A percentile compares a stretch with the other conserved stretches of the same genome.
phyloP scores from a whole-genome alignment of 2,888 invertebrate genomes.

The Platerodrilus igneus region DNA sequence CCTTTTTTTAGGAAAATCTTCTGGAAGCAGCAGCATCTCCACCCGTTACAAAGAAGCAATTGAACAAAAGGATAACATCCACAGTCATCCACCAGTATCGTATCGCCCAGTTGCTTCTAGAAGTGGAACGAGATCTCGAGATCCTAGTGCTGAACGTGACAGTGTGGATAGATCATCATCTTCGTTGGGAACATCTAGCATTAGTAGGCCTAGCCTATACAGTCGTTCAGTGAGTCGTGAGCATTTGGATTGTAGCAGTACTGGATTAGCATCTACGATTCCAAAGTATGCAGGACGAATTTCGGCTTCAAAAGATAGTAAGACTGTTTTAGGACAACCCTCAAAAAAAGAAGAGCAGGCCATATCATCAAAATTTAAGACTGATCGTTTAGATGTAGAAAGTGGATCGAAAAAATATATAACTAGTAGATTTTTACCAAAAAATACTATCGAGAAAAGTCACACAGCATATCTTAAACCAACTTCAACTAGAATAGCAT shows the following conservation, averaged over 20 bases:
- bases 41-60: conserved; percentile 30
- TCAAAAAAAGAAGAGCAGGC: conserved; percentile 34
- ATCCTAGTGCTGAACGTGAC: conserved; percentile 53
- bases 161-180: conserved; percentile 44
- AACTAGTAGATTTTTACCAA: conserved; percentile 46
- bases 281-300: conserved; percentile 38
- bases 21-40: conserved; percentile 26
- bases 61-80: conserved; percentile 32
- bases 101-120: conserved; percentile 47
- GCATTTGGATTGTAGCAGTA: conserved; percentile 36
- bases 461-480: conserved; percentile 44
- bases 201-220: conserved; percentile 52
- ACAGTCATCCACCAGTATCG: conserved; percentile 47
- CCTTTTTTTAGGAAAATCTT: conserved; percentile 22
- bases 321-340: conserved; percentile 29
- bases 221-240: conserved; percentile 45
- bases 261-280: conserved; percentile 34
- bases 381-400: conserved; percentile 39
- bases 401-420: conserved; percentile 42
- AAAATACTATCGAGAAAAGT: conserved; percentile 46
- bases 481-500: conserved; percentile 32
- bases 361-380: conserved; percentile 19
- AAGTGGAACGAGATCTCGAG: conserved; percentile 48
- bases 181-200: conserved; percentile 31
- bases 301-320: conserved; percentile 36